Evolutionary conservation across 2,888 invertebrate genomes (phyloP), one percentile per base, ranked within the genome.

Genomic region (Acronicta psi): DNA sequence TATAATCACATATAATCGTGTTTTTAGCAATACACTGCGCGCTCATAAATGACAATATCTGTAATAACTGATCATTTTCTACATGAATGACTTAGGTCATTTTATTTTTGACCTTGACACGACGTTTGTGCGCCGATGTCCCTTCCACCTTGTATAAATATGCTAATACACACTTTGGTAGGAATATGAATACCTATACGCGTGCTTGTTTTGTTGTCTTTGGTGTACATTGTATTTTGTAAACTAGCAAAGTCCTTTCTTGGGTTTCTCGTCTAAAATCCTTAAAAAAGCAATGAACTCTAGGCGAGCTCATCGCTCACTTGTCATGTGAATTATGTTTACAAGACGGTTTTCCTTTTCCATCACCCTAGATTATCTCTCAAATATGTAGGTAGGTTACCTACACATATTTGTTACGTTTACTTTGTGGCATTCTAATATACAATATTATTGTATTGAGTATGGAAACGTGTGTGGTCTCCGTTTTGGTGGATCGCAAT

Each of bases 231-330:
- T 68, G 41, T 58, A 36, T 47, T 45, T 25, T 34, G 47, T 50
- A 60, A 46, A 59, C 34, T 47, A 34, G 47, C 29, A 55, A 45
- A 64, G 51, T 64, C 74, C 72, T 75, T 68, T 52, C 17, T 51
- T 64, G 60, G 56, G 75, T 74, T 72, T 73, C 29, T 77, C 72
- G 75, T 78, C 73, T 75, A 59, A 69, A 69, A 69, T 75, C 65
- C 67, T 80, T 84, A 82, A 83, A 77, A 69, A 75, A 65, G 55
- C 76, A 76, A 72, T 73, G 69, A 63, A 68, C 72, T 64, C 71
- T 61, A 69, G 64, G 47, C 59, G 57, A 59, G 75, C 75, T 80
- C 78, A 83, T 84, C 82, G 72, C 75, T 85, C 82, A 84, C 77
- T 72, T 78, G 75, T 77, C 77, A 69, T 63, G 61, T 75, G 68